phyloP scores from a whole-genome alignment of 23 tunicate species.

The Botrylloides violaceus region DNA sequence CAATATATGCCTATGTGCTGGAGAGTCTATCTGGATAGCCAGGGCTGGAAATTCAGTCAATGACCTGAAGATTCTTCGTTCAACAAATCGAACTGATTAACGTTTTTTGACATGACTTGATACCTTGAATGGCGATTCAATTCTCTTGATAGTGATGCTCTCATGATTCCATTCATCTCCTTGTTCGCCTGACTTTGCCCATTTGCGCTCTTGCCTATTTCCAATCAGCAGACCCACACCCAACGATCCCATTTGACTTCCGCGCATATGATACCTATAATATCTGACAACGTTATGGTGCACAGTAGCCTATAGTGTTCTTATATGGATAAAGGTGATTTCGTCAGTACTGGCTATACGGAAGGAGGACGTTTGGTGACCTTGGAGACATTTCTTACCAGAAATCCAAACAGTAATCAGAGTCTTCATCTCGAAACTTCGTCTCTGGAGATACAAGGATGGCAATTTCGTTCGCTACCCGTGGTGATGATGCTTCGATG shows the following conservation, averaged over 20 bases:
- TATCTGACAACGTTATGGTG: background rate
- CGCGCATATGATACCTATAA: conserved; percentile 63
- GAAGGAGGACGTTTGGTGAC: no score
- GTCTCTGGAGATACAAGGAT: conserved; percentile 17
- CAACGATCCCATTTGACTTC: conserved; percentile 29
- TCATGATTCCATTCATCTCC: conserved; percentile 38
- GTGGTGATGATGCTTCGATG: conserved; percentile 57
- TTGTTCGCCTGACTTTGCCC: conserved; percentile 43
- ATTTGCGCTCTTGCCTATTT: conserved; percentile 10
- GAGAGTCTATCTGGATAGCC: no score
- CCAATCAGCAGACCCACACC: conserved; percentile 30
- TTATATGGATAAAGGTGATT: no score
- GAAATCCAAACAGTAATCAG: conserved; percentile 33
- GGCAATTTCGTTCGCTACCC: conserved; percentile 25
- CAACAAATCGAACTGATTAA: no score
- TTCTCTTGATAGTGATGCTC: conserved; percentile 11
- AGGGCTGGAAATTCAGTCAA: no score
- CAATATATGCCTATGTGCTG: no score
- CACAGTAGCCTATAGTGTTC: no score
- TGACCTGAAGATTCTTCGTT: no score
- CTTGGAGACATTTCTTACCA: conserved; percentile 75
- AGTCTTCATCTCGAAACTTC: conserved; percentile 1
- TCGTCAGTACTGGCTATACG: no score
- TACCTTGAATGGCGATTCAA: conserved; percentile 34
- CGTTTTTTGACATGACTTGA: background rate